Percentiles rank a stretch among this genome's conserved stretches.
These are phyloP conservation scores for Pollenia labialis DNA, from an alignment of 2,888 invertebrate genomes.

Conservation along the genomic window DNA sequence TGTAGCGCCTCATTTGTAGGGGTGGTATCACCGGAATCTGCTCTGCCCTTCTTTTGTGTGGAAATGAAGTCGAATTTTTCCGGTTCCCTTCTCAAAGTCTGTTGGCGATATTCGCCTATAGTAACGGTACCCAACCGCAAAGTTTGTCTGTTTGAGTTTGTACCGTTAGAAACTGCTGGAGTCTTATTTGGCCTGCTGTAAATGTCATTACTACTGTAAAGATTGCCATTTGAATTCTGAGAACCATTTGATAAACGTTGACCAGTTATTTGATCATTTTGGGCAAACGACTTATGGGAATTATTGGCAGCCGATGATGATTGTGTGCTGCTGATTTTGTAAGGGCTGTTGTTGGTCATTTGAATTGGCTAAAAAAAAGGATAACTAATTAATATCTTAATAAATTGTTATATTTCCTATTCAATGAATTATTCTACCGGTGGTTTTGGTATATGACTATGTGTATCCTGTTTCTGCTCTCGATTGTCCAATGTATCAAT, in stretches of 20 bases:
- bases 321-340: slow-evolving; percentile 39
- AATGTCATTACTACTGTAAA: slow-evolving; percentile 29
- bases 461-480: slow-evolving; percentile 28
- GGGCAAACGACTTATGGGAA: slow-evolving; percentile 5
- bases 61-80: slow-evolving; percentile 89
- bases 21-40: slow-evolving; percentile 81
- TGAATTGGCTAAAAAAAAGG: slow-evolving; percentile 51
- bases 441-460: slow-evolving; percentile 67
- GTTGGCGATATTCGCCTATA: slow-evolving; percentile 88
- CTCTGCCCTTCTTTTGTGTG: slow-evolving; percentile 72
- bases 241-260: slow-evolving; percentile 84
- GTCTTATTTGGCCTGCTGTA: slow-evolving; percentile 39
- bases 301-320: slow-evolving; percentile 1
- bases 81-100: slow-evolving; percentile 87
- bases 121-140: slow-evolving; percentile 88
- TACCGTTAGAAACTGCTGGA: slow-evolving; percentile 78
- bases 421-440: slow-evolving; percentile 84
- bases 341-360: slow-evolving; percentile 31
- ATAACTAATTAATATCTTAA: background rate
- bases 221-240: slow-evolving; percentile 15
- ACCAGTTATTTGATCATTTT: slow-evolving; percentile 77
- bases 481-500: slow-evolving; percentile 19
- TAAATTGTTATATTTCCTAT: background rate
- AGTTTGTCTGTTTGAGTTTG: slow-evolving; percentile 86
- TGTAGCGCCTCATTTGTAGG: slow-evolving; percentile 87